A percentile compares a stretch with the other conserved stretches of the same genome.
Evolutionary conservation across 2,797 vertebrate genomes (phyloP).

Genomic region (Cetoscarus ocellatus): DNA sequence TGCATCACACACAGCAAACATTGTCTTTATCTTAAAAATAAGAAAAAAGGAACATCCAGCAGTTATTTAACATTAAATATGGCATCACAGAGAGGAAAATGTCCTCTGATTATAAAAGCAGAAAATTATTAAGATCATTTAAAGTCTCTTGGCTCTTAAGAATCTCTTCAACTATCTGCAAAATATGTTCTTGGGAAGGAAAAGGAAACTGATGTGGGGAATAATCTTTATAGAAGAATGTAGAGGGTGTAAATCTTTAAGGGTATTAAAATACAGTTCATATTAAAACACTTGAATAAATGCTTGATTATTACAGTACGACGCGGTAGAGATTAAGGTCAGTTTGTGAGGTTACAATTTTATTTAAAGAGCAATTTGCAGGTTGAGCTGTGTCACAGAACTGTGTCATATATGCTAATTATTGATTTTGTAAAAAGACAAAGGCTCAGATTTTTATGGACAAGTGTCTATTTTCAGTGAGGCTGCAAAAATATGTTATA

Average conservation of each 20-base stretch:
- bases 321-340: slow-evolving; percentile 9
- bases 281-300: too few species aligned
- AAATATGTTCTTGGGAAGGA: background rate
- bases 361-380: background rate
- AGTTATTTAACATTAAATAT: slow-evolving; percentile 19
- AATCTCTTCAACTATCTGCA: slow-evolving; percentile 5
- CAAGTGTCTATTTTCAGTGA: too few species aligned
- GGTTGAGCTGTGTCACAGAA: too few species aligned
- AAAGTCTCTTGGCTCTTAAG: background rate
- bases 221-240: slow-evolving; percentile 16
- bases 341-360: too few species aligned
- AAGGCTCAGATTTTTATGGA: too few species aligned
- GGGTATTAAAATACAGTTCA: background rate
- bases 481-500: too few species aligned
- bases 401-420: too few species aligned
- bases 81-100: background rate
- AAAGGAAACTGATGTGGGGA: background rate
- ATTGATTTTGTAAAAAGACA: too few species aligned
- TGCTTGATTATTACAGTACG: background rate
- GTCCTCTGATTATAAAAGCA: slow-evolving; percentile 4
- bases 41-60: slow-evolving; percentile 33
- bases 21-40: slow-evolving; percentile 20
- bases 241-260: background rate
- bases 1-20: slow-evolving; percentile 20
- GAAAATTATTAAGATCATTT: background rate